Conservation (phyloP, 2,888 invertebrate genomes). For the Frankliniella intonsa region DNA sequence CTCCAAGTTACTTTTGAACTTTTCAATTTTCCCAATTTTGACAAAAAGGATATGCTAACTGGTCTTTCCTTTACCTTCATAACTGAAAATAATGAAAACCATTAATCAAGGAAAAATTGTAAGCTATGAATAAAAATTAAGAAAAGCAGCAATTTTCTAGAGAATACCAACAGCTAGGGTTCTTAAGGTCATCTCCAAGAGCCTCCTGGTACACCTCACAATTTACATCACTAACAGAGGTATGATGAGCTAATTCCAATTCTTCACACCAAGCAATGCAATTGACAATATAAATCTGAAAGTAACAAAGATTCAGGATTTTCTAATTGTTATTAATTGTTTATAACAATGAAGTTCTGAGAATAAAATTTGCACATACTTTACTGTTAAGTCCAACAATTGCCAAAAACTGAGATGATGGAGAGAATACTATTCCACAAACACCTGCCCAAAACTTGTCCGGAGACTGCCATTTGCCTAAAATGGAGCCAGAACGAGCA, state of each 20-base stretch:
- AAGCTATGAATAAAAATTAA: too few species aligned
- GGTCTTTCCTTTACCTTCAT: background rate
- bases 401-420: background rate
- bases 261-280: constrained; percentile 7
- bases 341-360: background rate
- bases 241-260: background rate
- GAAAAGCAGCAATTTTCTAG: background rate
- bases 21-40: background rate
- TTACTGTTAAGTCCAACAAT: background rate
- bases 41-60: background rate
- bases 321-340: background rate
- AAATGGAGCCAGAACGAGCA: background rate
- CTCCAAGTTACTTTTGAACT: background rate
- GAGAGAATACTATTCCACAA: background rate
- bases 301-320: too few species aligned
- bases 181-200: background rate
- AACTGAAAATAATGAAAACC: background rate
- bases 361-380: background rate
- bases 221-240: background rate
- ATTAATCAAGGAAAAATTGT: background rate
- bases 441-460: background rate
- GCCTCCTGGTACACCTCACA: background rate
- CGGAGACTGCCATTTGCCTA: background rate
- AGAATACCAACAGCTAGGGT: background rate
- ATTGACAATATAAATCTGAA: background rate